phyloP scores from a whole-genome alignment of 2,797 vertebrate species.

The Hemibagrus guttatus region DNA sequence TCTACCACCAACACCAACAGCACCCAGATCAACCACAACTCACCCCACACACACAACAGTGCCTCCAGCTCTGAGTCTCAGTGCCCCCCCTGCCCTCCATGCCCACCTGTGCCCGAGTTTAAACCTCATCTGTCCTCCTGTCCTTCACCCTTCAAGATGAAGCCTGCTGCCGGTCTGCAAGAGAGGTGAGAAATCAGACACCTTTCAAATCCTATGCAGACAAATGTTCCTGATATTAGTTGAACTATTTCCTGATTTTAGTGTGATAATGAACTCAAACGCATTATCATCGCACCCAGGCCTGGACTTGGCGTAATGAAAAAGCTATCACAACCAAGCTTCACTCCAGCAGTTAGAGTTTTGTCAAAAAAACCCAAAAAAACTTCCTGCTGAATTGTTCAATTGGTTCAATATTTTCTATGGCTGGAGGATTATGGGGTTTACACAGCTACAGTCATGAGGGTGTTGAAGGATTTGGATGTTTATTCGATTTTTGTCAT shows the following conservation, averaged over 20 bases:
- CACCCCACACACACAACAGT: conserved; percentile 61
- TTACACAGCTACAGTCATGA: too few species aligned
- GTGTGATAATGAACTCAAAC: not conserved
- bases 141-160: conserved; percentile 96
- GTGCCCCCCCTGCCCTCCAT: conserved; percentile 9
- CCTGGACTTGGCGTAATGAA: not conserved
- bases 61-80: conserved; percentile 27
- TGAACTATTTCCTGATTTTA: not conserved
- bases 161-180: conserved; percentile 90
- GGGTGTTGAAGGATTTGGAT: not conserved
- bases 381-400: not conserved
- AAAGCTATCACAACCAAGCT: not conserved
- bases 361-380: not conserved
- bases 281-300: not conserved
- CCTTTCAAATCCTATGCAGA: not conserved
- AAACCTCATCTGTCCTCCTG: conserved; percentile 76
- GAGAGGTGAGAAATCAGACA: conserved; percentile 80
- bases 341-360: not conserved
- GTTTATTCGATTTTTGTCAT: not conserved
- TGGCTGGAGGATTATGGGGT: too few species aligned
- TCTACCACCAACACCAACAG: conserved; percentile 55
- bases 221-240: not conserved
- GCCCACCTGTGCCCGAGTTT: conserved; percentile 73
- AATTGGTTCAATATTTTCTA: too few species aligned
- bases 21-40: conserved; percentile 59